A percentile compares a stretch with the other conserved stretches of the same genome.
Conservation (phyloP, 2,797 vertebrate species). For the Diplodus sargus region DNA sequence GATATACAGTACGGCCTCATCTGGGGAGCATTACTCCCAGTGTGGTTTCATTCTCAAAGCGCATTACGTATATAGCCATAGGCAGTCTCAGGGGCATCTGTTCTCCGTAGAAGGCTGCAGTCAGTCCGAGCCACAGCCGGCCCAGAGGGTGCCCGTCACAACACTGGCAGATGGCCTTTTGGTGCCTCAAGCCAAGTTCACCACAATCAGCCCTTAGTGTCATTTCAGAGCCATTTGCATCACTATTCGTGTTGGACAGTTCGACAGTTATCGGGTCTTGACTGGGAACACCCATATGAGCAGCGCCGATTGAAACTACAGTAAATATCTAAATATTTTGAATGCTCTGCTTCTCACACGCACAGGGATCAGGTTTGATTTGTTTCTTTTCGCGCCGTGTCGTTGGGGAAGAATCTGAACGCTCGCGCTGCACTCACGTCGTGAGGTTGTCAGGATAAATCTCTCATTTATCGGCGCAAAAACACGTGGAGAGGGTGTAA, state of each 20-base stretch:
- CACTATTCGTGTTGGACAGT: conserved; percentile 44
- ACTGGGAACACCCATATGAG: not conserved
- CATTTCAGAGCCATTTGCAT: conserved; percentile 52
- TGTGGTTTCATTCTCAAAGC: conserved; percentile 41
- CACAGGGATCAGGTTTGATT: not conserved
- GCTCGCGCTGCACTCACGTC: not conserved
- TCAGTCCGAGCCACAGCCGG: conserved; percentile 44
- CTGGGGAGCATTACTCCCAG: conserved; percentile 9
- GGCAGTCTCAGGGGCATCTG: conserved; percentile 56
- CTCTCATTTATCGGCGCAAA: conserved; percentile 1
- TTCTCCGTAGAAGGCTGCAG: conserved; percentile 47
- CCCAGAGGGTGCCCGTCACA: conserved; percentile 66
- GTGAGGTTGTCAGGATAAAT: not conserved
- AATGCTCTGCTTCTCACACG: not conserved
- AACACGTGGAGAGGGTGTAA: not conserved
- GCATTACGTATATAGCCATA: conserved; percentile 40
- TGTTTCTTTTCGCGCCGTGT: not conserved
- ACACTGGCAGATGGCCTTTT: conserved; percentile 74
- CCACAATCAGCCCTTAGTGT: conserved; percentile 68
- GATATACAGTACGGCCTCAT: conserved; percentile 7
- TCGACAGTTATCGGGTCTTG: conserved; percentile 14
- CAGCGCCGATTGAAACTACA: conserved; percentile 3
- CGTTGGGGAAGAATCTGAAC: not conserved
- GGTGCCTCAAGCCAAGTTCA: conserved; percentile 45
- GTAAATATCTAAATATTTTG: not conserved